Conservation (phyloP, 2,888 invertebrate genomes). For the Brassicogethes aeneus region DNA sequence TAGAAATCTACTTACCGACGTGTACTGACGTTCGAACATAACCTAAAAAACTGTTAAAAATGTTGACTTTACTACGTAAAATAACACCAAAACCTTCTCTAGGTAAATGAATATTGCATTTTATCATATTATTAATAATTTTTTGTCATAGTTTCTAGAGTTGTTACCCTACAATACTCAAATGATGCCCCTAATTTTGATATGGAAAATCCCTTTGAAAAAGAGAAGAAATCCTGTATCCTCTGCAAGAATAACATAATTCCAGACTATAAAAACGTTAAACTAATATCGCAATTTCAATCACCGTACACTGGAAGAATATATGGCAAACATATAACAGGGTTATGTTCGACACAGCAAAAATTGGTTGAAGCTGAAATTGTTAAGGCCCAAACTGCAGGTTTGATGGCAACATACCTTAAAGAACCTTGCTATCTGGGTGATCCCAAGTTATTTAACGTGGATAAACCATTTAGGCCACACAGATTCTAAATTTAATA, state of each 20-base stretch:
- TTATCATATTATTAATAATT: no score
- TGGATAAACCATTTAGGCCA: conserved; percentile 70
- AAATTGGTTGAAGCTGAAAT: conserved; percentile 64
- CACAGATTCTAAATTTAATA: conserved; percentile 59
- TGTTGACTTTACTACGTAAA: not conserved
- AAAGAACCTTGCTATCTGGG: conserved; percentile 72
- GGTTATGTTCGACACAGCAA: conserved; percentile 80
- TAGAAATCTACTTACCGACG: no score
- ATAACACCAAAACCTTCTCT: not conserved
- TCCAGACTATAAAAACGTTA: conserved; percentile 85
- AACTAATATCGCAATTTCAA: conserved; percentile 89
- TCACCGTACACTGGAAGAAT: conserved; percentile 90
- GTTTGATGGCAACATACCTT: conserved; percentile 73
- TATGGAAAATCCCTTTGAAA: conserved; percentile 73
- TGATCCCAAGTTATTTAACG: conserved; percentile 88
- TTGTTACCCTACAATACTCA: not conserved
- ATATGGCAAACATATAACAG: conserved; percentile 89
- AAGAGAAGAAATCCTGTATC: conserved; percentile 64
- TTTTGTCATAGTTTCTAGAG: not conserved
- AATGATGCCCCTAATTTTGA: conserved; percentile 45
- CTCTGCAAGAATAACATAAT: conserved; percentile 74
- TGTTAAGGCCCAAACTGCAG: conserved; percentile 62
- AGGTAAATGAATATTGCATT: no score
- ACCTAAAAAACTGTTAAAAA: not conserved
- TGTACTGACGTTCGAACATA: no score